phyloP scores from a whole-genome alignment of 2,113 vertebrate genomes.

The Origma solitaria region DNA sequence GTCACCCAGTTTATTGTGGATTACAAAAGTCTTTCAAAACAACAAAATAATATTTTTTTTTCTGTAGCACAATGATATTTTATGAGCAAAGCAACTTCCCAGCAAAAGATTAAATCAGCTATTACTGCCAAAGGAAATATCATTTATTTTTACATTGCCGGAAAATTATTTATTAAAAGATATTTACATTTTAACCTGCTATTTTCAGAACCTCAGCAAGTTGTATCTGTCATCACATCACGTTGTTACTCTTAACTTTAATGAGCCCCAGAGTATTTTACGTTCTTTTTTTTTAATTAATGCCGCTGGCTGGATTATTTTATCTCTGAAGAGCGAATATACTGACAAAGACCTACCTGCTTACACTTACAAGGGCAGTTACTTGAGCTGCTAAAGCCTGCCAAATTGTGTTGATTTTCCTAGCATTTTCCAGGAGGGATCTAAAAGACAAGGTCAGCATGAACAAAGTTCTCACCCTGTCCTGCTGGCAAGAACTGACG shows the following conservation, averaged over 20 bases:
- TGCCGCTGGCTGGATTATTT: slow-evolving; percentile 28
- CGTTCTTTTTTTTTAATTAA: slow-evolving; percentile 8
- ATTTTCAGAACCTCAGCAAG: slow-evolving; percentile 64
- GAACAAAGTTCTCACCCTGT: slow-evolving; percentile 8
- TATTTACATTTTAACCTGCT: slow-evolving; percentile 68
- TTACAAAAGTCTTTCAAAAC: slow-evolving; percentile 67
- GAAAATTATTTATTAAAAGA: slow-evolving; percentile 83
- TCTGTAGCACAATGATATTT: slow-evolving; percentile 57
- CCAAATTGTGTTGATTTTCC: background rate
- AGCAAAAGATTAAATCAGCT: slow-evolving; percentile 78
- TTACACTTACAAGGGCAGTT: background rate
- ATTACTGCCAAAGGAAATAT: slow-evolving; percentile 84
- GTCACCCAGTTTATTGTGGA: slow-evolving; percentile 34
- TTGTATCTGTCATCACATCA: slow-evolving; percentile 8
- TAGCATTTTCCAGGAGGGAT: background rate
- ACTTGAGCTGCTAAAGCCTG: slow-evolving; percentile 32
- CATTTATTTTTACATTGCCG: slow-evolving; percentile 79
- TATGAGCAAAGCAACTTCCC: slow-evolving; percentile 67
- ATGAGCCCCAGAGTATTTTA: slow-evolving; percentile 44
- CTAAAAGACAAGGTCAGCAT: background rate
- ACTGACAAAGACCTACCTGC: slow-evolving; percentile 32
- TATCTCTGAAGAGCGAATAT: slow-evolving; percentile 24
- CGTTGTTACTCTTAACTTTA: slow-evolving; percentile 21
- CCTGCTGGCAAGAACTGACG: background rate
- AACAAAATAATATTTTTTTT: slow-evolving; percentile 60